Conservation (phyloP, 2,888 invertebrate species). For the Limnephilus auricula region DNA sequence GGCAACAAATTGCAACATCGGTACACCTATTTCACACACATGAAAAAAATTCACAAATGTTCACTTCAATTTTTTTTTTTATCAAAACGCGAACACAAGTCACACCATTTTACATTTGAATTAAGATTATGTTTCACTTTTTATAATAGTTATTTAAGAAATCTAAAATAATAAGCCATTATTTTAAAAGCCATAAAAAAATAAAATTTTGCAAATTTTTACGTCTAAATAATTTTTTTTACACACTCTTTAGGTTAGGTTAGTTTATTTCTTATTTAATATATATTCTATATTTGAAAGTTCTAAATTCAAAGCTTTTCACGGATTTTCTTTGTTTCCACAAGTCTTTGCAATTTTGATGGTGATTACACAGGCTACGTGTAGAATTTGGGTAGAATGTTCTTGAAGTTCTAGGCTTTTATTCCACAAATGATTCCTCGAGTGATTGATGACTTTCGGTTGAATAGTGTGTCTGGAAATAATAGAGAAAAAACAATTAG, state of each 20-base stretch:
- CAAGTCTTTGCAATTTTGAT: background rate
- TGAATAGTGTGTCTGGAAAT: conserved; percentile 39
- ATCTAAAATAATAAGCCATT: background rate
- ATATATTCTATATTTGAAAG: background rate
- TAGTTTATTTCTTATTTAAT: background rate
- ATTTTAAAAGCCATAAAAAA: background rate
- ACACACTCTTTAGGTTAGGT: background rate
- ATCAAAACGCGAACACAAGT: background rate
- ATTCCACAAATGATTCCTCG: conserved; percentile 16
- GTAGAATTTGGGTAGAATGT: background rate
- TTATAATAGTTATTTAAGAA: background rate
- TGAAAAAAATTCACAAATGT: conserved; percentile 45
- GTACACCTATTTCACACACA: conserved; percentile 58
- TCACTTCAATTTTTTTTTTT: background rate
- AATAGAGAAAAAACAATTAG: conserved; percentile 40
- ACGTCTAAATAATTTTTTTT: background rate
- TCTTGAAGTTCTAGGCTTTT: background rate
- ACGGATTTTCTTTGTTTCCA: background rate
- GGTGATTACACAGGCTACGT: conserved; percentile 20
- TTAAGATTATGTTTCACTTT: background rate
- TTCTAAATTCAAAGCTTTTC: background rate
- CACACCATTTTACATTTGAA: conserved; percentile 18
- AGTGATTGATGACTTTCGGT: conserved; percentile 36
- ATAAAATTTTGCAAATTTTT: background rate
- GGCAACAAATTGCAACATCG: conserved; percentile 23